Base-by-base conservation (phyloP, 2,888 invertebrate genomes). In the Perithous albicinctus region DNA sequence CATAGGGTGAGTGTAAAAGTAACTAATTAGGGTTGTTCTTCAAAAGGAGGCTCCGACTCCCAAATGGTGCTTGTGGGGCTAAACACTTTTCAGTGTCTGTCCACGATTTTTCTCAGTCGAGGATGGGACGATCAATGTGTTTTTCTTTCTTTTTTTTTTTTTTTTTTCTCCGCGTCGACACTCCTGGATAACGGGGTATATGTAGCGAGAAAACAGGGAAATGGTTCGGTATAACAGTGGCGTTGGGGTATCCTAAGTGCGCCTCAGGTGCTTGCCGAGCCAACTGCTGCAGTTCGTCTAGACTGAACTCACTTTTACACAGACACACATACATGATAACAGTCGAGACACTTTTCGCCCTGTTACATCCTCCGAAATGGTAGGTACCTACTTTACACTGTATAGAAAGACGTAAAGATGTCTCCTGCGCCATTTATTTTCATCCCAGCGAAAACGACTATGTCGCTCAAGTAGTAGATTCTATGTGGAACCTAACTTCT, bases 1-100 rank as follows among this genome's bases (percentile, higher is more conserved):
- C 66, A 1, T n/a, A n/a, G 3, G 18, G 56, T 23, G 54, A 38
- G 63, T 32, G 54, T 59, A 8, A 46, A 10, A 29, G 38, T 70
- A 70, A 76, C 76, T 80, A 80, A 80, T 80, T 70, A 70, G 48
- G 80, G 75, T 38, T 59, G 70, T 76, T 76, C n/a, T 70, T 72
- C 56, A 48, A 76, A n/a, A n/a, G n/a, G 54, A 38, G 35, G 26
- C 54, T 29, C 38, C 41, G 43, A 23, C 38, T 20, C 41, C 54
- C 69, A 80, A 80, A 72, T 38, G 32, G 35, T 61, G 35, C 61
- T 54, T 10, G 23, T 76, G 32, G 23, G 18, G 54, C 23, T 59
- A 29, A 69, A 77, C 46, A 67, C 63, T 67, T 73, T 72, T 77
- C 73, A 72, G 63, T 77, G 72, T 73, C 61, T 26, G 54, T 15